Conservation (phyloP, 2,888 invertebrate genomes). For the Cerceris rybyensis region DNA sequence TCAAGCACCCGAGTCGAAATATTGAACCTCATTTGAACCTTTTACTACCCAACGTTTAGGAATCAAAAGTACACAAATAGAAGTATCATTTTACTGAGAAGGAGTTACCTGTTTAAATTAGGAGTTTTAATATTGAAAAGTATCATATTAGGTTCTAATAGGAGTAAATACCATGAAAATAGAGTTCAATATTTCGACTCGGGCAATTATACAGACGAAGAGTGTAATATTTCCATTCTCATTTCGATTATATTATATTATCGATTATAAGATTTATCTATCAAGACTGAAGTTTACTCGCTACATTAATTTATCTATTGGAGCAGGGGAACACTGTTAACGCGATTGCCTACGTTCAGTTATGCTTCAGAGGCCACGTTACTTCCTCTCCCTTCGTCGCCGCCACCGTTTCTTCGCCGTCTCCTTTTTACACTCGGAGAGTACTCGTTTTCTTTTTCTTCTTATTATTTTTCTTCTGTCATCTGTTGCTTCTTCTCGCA, state of each 20-base stretch:
- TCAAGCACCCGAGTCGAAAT: not conserved
- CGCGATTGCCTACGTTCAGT: slow-evolving; percentile 28
- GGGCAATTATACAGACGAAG: slow-evolving; percentile 1
- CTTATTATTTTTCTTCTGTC: slow-evolving; percentile 51
- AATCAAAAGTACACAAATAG: too few species aligned
- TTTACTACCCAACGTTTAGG: too few species aligned
- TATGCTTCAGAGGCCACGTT: slow-evolving; percentile 27
- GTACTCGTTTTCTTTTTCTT: slow-evolving; percentile 32
- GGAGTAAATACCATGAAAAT: too few species aligned
- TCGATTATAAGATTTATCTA: too few species aligned
- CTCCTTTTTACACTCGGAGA: not conserved
- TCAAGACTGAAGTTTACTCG: slow-evolving; percentile 21
- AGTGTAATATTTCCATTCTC: slow-evolving; percentile 31
- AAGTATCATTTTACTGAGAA: too few species aligned
- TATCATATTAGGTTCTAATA: too few species aligned
- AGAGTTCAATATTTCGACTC: too few species aligned
- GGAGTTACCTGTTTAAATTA: too few species aligned
- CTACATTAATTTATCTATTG: slow-evolving; percentile 47
- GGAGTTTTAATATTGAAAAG: too few species aligned
- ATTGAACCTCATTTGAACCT: too few species aligned
- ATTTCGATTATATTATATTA: slow-evolving; percentile 24
- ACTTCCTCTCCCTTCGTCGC: slow-evolving; percentile 5
- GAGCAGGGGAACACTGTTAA: slow-evolving; percentile 5
- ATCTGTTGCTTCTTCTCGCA: slow-evolving; percentile 59
- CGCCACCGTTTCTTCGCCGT: slow-evolving; percentile 3